Evolutionary conservation across 2,797 vertebrate genomes (phyloP).

Genomic region (Etheostoma nigrum): DNA sequence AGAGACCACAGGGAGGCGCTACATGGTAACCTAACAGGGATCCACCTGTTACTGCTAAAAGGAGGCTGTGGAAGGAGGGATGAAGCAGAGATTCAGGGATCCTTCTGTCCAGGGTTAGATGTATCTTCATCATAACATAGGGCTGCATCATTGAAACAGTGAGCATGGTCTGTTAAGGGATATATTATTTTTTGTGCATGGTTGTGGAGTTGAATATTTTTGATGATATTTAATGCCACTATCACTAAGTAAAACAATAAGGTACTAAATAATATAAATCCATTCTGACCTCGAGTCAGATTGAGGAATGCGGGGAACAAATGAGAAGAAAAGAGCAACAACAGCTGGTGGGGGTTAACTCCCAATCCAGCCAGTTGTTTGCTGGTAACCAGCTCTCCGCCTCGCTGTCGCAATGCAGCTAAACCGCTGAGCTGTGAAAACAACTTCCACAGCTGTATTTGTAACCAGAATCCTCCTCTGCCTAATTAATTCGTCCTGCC

Average conservation of each 20-base stretch:
- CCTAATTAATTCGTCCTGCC: constrained; percentile 31
- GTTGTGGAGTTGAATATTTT: not conserved
- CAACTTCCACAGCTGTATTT: constrained; percentile 45
- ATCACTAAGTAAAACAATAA: not conserved
- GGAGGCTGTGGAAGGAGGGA: constrained; percentile 5
- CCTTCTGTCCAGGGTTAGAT: not conserved
- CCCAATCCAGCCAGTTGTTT: constrained; percentile 24
- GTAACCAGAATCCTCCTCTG: constrained; percentile 33
- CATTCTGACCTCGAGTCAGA: not conserved
- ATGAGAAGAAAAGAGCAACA: not conserved
- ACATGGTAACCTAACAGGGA: not conserved
- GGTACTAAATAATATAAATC: not conserved
- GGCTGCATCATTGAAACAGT: not conserved
- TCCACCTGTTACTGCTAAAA: constrained; percentile 47
- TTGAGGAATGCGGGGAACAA: not conserved
- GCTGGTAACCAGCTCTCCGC: constrained; percentile 25
- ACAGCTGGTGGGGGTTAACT: constrained; percentile 10
- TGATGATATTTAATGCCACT: not conserved
- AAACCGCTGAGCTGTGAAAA: constrained; percentile 32
- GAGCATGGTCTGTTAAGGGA: too few species aligned
- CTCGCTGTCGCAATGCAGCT: constrained; percentile 43
- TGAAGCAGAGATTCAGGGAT: not conserved
- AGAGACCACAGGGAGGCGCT: constrained; percentile 44
- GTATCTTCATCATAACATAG: accelerated
- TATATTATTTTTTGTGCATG: not conserved